Conservation (phyloP, 2,888 invertebrate species). For the Chironomus riparius region DNA sequence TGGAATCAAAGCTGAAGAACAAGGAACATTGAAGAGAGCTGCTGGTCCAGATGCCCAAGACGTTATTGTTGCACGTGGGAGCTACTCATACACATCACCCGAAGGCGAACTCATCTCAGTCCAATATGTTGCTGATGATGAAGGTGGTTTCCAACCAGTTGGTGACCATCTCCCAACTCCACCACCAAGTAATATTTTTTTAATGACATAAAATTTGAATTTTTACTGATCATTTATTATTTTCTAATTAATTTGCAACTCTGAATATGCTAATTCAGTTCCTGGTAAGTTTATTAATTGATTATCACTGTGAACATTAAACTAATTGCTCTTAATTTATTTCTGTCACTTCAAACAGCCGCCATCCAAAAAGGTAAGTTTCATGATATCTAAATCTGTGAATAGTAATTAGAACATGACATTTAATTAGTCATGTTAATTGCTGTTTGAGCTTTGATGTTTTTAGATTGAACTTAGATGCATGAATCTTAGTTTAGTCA, state of each 20-base stretch:
- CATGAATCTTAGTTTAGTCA: too few relatives aligned
- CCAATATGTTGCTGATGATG: constrained; percentile 63
- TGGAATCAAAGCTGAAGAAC: constrained; percentile 71
- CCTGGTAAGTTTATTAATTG: neutral
- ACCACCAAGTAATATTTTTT: constrained; percentile 47
- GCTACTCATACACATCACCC: constrained; percentile 58
- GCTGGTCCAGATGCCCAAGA: constrained; percentile 56
- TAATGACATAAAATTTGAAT: neutral
- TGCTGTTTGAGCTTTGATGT: too few relatives aligned
- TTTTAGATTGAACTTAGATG: too few relatives aligned
- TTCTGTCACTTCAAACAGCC: constrained; percentile 43
- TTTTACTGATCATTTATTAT: neutral
- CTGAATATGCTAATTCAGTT: constrained; percentile 29
- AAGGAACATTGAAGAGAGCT: constrained; percentile 65
- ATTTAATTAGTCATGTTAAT: too few relatives aligned
- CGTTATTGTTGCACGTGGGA: constrained; percentile 58
- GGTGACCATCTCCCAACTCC: constrained; percentile 67
- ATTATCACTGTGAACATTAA: neutral
- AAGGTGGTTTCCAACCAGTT: constrained; percentile 52
- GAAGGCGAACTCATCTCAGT: constrained; percentile 61
- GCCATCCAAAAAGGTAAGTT: constrained; percentile 52
- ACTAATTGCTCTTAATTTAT: neutral
- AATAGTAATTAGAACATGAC: too few relatives aligned
- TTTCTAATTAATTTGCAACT: neutral
- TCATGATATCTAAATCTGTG: too few relatives aligned